phyloP scores from a whole-genome alignment of 2,113 vertebrate genomes.

The Penelope pileata region DNA sequence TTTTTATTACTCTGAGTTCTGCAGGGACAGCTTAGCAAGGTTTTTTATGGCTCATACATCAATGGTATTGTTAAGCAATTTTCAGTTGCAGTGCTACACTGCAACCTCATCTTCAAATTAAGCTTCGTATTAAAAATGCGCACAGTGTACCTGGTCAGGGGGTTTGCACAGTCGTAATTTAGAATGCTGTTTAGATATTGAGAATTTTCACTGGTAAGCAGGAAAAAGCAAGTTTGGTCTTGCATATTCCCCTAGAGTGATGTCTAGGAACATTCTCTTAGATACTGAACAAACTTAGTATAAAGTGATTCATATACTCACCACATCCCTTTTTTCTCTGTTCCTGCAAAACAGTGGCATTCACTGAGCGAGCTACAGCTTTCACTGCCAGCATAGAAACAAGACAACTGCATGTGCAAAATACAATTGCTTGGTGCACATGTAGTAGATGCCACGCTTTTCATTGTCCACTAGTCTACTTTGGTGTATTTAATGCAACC shows the following conservation, averaged over 20 bases:
- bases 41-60: slow-evolving; percentile 72
- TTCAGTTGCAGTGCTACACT: slow-evolving; percentile 59
- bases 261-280: not conserved
- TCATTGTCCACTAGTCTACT: not conserved
- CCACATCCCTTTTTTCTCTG: not conserved
- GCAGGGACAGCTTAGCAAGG: slow-evolving; percentile 69
- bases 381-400: not conserved
- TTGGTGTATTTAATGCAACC: not conserved
- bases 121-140: slow-evolving; percentile 61
- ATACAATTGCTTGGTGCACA: not conserved
- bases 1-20: slow-evolving; percentile 70
- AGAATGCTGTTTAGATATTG: not conserved
- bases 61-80: slow-evolving; percentile 72
- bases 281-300: not conserved
- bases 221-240: not conserved
- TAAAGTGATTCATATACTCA: not conserved
- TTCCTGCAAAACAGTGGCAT: not conserved
- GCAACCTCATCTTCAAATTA: slow-evolving; percentile 65
- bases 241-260: not conserved
- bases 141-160: slow-evolving; percentile 39
- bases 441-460: not conserved
- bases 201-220: slow-evolving; percentile 13
- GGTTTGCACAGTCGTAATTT: slow-evolving; percentile 18
- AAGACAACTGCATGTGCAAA: not conserved
- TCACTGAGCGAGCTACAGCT: not conserved